Evolutionary conservation across 2,113 vertebrate species (phyloP).

Genomic region (Geothlypis trichas): DNA sequence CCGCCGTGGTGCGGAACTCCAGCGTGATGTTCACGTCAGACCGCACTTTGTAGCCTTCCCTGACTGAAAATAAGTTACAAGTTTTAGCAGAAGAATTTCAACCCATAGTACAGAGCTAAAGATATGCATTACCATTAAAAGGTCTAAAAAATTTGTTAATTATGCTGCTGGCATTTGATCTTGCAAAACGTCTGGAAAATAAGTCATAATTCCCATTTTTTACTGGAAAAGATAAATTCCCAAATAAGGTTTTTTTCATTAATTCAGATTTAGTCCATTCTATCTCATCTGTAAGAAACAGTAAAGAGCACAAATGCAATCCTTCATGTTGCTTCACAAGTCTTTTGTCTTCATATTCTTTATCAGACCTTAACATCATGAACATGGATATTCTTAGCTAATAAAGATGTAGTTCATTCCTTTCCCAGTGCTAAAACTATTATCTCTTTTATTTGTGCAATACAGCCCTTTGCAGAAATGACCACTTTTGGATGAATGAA

Average conservation of each 20-base stretch:
- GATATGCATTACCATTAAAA: background rate
- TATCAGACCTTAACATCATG: background rate
- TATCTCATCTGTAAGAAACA: background rate
- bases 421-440: background rate
- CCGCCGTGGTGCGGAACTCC: slow-evolving; percentile 83
- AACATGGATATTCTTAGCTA: background rate
- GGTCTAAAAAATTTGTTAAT: background rate
- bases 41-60: slow-evolving; percentile 89
- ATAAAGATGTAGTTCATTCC: background rate
- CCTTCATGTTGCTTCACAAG: background rate
- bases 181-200: background rate
- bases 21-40: slow-evolving; percentile 85
- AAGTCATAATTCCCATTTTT: background rate
- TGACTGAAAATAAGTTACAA: slow-evolving; percentile 74
- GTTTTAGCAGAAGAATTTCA: background rate
- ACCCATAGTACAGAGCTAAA: background rate
- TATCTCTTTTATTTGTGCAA: background rate
- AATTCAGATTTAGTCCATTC: background rate
- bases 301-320: background rate
- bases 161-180: background rate
- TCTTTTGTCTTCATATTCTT: background rate
- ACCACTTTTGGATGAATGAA: background rate
- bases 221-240: background rate
- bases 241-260: background rate
- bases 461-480: background rate